Percentiles rank a stretch among this genome's conserved stretches.
Evolutionary conservation across 23 tunicate genomes (phyloP).

Genomic region (Trididemnum nubilum): DNA sequence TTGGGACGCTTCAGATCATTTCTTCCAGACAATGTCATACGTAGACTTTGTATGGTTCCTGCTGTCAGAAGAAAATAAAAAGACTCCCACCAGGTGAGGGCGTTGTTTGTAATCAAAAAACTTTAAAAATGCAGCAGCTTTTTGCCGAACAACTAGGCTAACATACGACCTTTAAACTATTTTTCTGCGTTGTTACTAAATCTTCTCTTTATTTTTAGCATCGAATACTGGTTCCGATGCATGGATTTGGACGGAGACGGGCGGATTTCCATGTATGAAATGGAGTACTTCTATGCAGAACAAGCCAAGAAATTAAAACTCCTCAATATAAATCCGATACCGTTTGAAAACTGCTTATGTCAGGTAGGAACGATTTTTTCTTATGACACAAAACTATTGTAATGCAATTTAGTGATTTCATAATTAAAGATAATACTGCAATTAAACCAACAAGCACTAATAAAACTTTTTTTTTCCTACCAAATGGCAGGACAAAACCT

Average conservation of each 20-base stretch:
- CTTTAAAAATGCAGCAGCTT: too few relatives aligned
- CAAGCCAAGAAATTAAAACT: conserved; percentile 66
- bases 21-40: conserved; percentile 71
- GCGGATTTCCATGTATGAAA: conserved; percentile 84
- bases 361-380: conserved; percentile 71
- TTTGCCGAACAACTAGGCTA: neutral
- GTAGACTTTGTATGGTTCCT: conserved; percentile 97
- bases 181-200: too few relatives aligned
- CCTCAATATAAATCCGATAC: conserved; percentile 85
- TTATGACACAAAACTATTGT: too few relatives aligned
- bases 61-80: conserved; percentile 90
- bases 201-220: conserved; percentile 50
- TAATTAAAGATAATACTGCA: too few relatives aligned
- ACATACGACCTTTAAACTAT: too few relatives aligned
- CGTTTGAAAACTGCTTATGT: conserved; percentile 83
- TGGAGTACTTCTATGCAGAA: conserved; percentile 93
- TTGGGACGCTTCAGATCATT: conserved; percentile 84
- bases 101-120: neutral
- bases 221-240: conserved; percentile 94
- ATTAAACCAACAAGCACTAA: too few relatives aligned
- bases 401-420: too few relatives aligned
- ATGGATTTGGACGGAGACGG: conserved; percentile 97
- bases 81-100: conserved; percentile 61
- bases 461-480: too few relatives aligned
- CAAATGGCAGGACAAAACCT: too few relatives aligned